These are phyloP conservation scores for Musca domestica DNA, from an alignment of 1,140 invertebrate genomes.

Conservation along the genomic window DNA sequence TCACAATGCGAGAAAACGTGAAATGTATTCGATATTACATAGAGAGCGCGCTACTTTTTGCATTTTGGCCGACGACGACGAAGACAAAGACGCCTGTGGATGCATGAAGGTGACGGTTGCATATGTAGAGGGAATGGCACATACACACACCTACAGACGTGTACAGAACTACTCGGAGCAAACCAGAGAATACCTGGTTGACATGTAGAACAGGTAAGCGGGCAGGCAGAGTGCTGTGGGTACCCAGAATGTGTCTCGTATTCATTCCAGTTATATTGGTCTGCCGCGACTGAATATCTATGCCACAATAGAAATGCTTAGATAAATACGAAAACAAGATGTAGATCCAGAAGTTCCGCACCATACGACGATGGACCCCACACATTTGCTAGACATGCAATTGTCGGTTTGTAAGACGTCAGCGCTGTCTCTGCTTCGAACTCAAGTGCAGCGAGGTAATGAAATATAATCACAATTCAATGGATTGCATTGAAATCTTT, in stretches of 20 bases:
- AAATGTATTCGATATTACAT: conserved; percentile 13
- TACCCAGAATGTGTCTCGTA: too few species aligned
- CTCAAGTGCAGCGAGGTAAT: conserved; percentile 23
- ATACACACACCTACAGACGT: background rate
- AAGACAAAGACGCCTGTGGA: background rate
- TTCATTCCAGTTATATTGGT: too few species aligned
- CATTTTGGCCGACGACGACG: background rate
- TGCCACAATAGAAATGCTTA: too few species aligned
- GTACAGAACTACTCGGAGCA: background rate
- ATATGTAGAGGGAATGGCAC: background rate
- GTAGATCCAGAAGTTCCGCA: too few species aligned
- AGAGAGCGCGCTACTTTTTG: background rate
- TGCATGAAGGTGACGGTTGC: background rate
- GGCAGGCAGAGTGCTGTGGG: too few species aligned
- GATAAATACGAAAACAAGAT: too few species aligned
- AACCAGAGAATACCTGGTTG: background rate
- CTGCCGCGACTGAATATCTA: too few species aligned
- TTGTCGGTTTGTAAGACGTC: too few species aligned
- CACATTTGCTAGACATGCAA: too few species aligned
- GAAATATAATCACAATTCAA: conserved; percentile 29
- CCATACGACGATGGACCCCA: too few species aligned
- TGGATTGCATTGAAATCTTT: conserved; percentile 7
- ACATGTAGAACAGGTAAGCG: too few species aligned
- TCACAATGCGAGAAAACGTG: conserved; percentile 7
- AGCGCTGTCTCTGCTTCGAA: background rate